Evolutionary conservation across 2,888 invertebrate species (phyloP), one percentile per base, ranked within the genome.

Genomic region (Aquatica leii): DNA sequence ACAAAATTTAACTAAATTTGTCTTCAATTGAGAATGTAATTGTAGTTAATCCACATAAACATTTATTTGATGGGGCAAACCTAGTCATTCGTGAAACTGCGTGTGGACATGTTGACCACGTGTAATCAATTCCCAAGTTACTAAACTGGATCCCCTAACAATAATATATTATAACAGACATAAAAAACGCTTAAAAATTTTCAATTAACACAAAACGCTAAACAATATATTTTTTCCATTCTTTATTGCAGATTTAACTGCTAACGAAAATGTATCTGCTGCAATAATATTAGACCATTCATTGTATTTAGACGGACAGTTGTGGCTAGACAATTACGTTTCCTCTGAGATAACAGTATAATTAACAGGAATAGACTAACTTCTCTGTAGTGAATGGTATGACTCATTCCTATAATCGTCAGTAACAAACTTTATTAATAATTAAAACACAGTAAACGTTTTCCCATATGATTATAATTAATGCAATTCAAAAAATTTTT

Each of bases 41-140:
- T 46, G 52, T 15, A 37, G 34, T 24, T 24, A 54, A 52, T 46
- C 52, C 31, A 34, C 21, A 46, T 34, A 46, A 24, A 54, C 55
- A 24, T 2, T 52, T 57, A 64, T 65, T 46, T 65, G 65, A 59
- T 59, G 51, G 46, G 46, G 48, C 65, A 54, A 50, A 62, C 21
- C 59, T 56, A 57, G 35, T 62, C 65, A 60, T 65, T 66, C 66
- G 68, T 68, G 65, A 68, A 71, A 69, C 69, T 63, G 66, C 62
- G 67, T 71, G 69, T 66, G 68, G 67, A 71, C 71, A 69, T 66
- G 65, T 59, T 65, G 66, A 69, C 70, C 67, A 64, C 69, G 68
- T 69, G 69, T 68, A 71, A 69, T 67, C 65, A 68, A 69, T 68
- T 65, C 68, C 67, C 67, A 48, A 41, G 65, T 57, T 56, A 58